Evolutionary conservation across 2,888 invertebrate species (phyloP).

Genomic region (Fissipunctia ypsillon): DNA sequence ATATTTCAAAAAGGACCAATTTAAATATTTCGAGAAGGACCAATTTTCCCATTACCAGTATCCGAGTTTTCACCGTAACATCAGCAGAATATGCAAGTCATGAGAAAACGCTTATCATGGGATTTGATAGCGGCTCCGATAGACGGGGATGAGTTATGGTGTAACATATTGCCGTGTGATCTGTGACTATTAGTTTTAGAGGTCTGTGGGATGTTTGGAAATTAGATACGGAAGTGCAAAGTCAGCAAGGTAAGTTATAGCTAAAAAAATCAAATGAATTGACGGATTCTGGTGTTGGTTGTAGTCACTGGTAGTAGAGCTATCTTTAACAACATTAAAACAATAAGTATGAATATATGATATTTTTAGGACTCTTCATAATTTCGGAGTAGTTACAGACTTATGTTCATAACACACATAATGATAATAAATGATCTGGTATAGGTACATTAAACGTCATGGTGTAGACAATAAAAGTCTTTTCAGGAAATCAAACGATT

Average conservation of each 20-base stretch:
- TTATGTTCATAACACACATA: background rate
- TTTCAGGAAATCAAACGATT: background rate
- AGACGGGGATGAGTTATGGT: conserved; percentile 86
- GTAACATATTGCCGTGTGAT: conserved; percentile 84
- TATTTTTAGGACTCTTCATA: background rate
- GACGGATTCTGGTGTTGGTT: background rate
- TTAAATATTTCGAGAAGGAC: background rate
- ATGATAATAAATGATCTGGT: background rate
- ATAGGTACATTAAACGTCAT: background rate
- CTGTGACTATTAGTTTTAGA: conserved; percentile 73
- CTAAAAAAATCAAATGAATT: background rate
- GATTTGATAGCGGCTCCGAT: conserved; percentile 81
- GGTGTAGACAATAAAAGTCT: background rate
- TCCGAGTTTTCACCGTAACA: conserved; percentile 29
- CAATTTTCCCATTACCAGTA: conserved; percentile 20
- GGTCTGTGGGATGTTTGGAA: conserved; percentile 52
- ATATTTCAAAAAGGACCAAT: background rate
- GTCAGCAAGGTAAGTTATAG: conserved; percentile 9
- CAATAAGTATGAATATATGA: background rate
- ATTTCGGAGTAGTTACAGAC: background rate
- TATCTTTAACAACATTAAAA: background rate
- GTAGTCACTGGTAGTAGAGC: background rate
- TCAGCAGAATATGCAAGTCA: conserved; percentile 87
- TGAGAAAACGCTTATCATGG: conserved; percentile 89
- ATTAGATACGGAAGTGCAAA: conserved; percentile 39